These are phyloP conservation scores for Oopsacas minuta DNA, from an alignment of 37 sponge, comb jelly and placozoan species.

Conservation along the genomic window DNA sequence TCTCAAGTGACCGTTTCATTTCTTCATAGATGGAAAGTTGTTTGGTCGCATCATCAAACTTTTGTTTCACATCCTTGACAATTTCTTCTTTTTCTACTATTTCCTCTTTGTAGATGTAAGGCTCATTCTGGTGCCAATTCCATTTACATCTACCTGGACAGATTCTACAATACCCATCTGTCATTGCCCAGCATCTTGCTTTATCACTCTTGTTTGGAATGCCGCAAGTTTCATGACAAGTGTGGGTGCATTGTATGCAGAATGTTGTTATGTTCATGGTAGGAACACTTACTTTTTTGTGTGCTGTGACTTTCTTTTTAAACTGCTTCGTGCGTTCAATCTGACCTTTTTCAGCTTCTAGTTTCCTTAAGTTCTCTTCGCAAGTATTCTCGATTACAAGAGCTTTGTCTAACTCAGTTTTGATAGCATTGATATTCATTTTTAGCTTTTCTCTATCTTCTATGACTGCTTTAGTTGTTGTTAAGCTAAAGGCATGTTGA, in stretches of 20 bases:
- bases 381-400: neutral
- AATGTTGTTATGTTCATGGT: slow-evolving; percentile 8
- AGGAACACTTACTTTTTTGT: neutral
- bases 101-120: neutral
- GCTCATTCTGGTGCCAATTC: neutral
- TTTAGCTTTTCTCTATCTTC: neutral
- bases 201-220: neutral
- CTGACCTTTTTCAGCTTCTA: neutral
- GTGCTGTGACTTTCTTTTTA: neutral
- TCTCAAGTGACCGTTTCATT: neutral
- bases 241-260: neutral
- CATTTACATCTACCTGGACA: neutral
- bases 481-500: neutral
- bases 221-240: neutral
- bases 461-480: neutral
- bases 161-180: neutral
- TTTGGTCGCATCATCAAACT: neutral
- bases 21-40: neutral
- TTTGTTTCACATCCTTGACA: neutral
- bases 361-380: neutral
- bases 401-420: neutral
- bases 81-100: neutral
- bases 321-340: neutral
- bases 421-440: neutral
- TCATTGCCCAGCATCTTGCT: slow-evolving; percentile 11